A percentile compares a stretch with the other conserved stretches of the same genome.
Evolutionary conservation across 2,888 invertebrate genomes (phyloP).

Genomic region (Nebria brevicollis): DNA sequence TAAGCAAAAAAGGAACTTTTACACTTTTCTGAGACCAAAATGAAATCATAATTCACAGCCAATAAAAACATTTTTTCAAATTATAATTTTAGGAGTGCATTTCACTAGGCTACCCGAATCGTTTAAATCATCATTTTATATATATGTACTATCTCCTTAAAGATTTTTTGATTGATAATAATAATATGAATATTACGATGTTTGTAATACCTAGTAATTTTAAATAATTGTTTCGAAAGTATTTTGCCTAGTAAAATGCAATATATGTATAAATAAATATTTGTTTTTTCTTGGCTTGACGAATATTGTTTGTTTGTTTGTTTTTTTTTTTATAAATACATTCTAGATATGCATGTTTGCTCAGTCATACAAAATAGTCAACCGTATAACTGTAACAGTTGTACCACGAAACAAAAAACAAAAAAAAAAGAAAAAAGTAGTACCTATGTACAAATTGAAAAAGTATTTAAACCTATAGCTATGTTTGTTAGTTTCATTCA

Average conservation of each 20-base stretch:
- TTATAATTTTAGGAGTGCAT: conserved; percentile 22
- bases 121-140: not conserved
- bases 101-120: conserved; percentile 52
- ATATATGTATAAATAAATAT: not conserved
- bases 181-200: no score
- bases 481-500: conserved; percentile 36
- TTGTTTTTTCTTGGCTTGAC: not conserved
- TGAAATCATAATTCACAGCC: conserved; percentile 39
- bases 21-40: conserved; percentile 44
- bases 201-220: no score
- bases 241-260: conserved; percentile 4
- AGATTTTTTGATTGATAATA: no score
- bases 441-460: conserved; percentile 40
- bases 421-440: not conserved
- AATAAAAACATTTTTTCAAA: conserved; percentile 27
- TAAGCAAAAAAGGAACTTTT: conserved; percentile 33
- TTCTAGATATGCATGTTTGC: conserved; percentile 14
- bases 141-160: no score
- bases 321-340: conserved; percentile 23
- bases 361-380: conserved; percentile 28
- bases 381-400: conserved; percentile 29
- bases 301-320: not conserved
- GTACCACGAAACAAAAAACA: conserved; percentile 2
- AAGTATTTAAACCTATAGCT: conserved; percentile 33
- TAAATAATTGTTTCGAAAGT: no score